Percentiles rank a stretch among this genome's conserved stretches.
Conservation (phyloP, 1,140 invertebrate species). For the Drosophila leontia region DNA sequence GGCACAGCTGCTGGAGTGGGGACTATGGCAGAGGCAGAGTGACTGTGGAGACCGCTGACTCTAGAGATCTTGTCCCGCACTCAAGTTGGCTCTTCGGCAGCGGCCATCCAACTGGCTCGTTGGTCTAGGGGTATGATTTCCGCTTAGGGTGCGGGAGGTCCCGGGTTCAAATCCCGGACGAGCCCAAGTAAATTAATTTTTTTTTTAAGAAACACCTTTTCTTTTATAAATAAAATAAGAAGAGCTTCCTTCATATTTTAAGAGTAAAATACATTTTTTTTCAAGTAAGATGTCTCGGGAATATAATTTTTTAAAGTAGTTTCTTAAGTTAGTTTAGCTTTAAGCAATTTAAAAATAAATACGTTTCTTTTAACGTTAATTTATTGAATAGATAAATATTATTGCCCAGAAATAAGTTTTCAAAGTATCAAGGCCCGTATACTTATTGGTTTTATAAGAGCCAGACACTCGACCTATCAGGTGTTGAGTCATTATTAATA, state of each 20-base stretch:
- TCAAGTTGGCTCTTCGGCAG: conserved; percentile 14
- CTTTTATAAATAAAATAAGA: not conserved
- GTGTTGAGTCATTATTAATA: conserved; percentile 45
- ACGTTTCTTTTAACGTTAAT: not conserved
- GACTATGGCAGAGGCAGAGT: not conserved
- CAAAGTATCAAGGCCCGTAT: not conserved
- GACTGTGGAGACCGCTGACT: not conserved
- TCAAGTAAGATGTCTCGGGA: not conserved
- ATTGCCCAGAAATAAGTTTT: not conserved
- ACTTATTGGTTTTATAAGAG: conserved; percentile 20
- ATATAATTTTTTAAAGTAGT: too few relatives aligned
- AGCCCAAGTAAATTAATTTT: conserved; percentile 84
- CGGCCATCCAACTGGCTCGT: conserved; percentile 84
- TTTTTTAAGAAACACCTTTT: conserved; percentile 6
- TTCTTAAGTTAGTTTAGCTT: too few relatives aligned
- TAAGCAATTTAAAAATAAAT: too few relatives aligned
- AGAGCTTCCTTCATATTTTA: not conserved
- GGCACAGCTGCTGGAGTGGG: not conserved
- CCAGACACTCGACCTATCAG: conserved; percentile 11
- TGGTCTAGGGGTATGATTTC: conserved; percentile 88
- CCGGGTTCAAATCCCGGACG: conserved; percentile 89
- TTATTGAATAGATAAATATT: not conserved
- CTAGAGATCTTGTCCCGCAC: conserved; percentile 37
- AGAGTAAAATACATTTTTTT: not conserved
- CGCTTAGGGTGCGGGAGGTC: conserved; percentile 88